Evolutionary conservation across 1,140 invertebrate species (phyloP).

Genomic region (Plodia interpunctella): DNA sequence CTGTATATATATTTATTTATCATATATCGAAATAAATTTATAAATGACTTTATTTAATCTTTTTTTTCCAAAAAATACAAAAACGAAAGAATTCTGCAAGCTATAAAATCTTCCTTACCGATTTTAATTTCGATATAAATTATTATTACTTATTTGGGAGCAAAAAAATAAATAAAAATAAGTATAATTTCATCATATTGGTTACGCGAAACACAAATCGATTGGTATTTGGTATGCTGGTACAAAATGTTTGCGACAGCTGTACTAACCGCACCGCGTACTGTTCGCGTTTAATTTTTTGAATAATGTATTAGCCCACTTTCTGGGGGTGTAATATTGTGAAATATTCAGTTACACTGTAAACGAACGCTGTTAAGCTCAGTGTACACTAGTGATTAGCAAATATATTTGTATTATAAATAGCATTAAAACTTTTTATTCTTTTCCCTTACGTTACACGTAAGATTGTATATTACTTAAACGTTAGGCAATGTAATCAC

Average conservation of each 20-base stretch:
- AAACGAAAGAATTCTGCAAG: too few species aligned
- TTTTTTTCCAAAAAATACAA: too few species aligned
- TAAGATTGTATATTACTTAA: too few species aligned
- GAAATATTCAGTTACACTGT: slow-evolving; percentile 29
- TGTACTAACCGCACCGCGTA: background rate
- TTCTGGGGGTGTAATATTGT: slow-evolving; percentile 34
- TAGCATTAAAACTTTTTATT: too few species aligned
- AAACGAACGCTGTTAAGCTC: slow-evolving; percentile 13
- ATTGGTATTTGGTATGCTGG: background rate
- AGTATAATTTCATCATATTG: background rate
- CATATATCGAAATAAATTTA: too few species aligned
- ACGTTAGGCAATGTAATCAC: too few species aligned
- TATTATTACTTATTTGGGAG: too few species aligned
- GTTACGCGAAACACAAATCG: background rate
- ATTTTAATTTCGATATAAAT: too few species aligned
- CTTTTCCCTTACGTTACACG: too few species aligned
- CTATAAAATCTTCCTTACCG: too few species aligned
- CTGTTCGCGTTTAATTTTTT: slow-evolving; percentile 33
- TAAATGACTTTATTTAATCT: too few species aligned
- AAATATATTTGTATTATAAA: background rate
- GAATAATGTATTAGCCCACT: slow-evolving; percentile 37
- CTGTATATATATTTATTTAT: too few species aligned
- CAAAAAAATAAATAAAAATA: background rate
- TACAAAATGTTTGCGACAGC: background rate
- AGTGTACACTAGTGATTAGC: background rate